A percentile compares a stretch with the other conserved stretches of the same genome.
Evolutionary conservation across 2,113 vertebrate species (phyloP).

Genomic region (Mus musculus): GRCm39 chr2:113498501-113499000

Average conservation of each 20-base stretch:
- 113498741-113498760: too few relatives aligned
- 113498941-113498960: neutral
- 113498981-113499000: constrained; percentile 45
- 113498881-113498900: neutral
- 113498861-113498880: neutral
- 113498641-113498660: neutral
- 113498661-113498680: neutral
- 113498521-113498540: neutral
- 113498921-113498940: neutral
- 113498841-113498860: neutral
- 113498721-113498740: too few relatives aligned
- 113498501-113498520: neutral
- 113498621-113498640: constrained; percentile 49
- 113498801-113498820: neutral
- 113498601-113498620: constrained; percentile 67
- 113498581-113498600: constrained; percentile 56
- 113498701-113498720: too few relatives aligned
- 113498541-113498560: neutral
- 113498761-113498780: neutral
- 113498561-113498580: constrained; percentile 28
- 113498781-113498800: neutral
- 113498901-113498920: neutral
- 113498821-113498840: neutral
- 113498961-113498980: neutral
- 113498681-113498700: neutral